These are phyloP conservation scores for Portunus trituberculatus DNA, from an alignment of 1,140 invertebrate genomes.

Conservation along the genomic window DNA sequence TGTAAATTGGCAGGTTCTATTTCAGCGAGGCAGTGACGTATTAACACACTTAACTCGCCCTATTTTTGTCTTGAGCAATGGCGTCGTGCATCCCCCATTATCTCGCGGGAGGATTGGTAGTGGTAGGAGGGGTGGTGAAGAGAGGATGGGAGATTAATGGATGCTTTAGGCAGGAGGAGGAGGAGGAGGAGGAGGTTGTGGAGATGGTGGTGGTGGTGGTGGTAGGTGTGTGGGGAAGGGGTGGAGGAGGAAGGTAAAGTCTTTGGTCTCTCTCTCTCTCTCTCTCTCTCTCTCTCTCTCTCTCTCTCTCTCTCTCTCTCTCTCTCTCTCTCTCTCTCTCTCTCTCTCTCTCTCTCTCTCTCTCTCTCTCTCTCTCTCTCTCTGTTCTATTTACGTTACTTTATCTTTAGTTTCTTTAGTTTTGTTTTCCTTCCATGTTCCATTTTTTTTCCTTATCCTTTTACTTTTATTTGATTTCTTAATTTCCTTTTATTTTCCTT, in stretches of 20 bases:
- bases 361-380: conserved; percentile 46
- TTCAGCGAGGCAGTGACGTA: background rate
- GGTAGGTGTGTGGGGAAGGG: background rate
- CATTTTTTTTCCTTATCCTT: background rate
- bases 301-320: conserved; percentile 48
- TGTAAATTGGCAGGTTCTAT: background rate
- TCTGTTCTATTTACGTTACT: background rate
- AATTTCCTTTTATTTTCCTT: background rate
- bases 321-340: conserved; percentile 48
- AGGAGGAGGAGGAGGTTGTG: background rate
- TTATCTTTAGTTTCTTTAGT: background rate
- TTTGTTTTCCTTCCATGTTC: background rate
- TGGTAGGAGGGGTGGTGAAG: background rate
- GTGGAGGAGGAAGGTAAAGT: background rate
- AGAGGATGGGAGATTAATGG: background rate
- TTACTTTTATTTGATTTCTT: background rate
- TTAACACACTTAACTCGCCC: conserved; percentile 9
- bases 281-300: conserved; percentile 39
- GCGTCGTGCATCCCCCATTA: background rate
- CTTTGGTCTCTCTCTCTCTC: conserved; percentile 28
- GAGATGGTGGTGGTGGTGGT: background rate
- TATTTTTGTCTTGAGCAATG: conserved; percentile 14
- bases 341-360: conserved; percentile 48
- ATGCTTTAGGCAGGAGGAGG: background rate
- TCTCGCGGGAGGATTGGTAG: background rate